Conservation (phyloP, 1,140 invertebrate genomes). For the Chelonus insularis region DNA sequence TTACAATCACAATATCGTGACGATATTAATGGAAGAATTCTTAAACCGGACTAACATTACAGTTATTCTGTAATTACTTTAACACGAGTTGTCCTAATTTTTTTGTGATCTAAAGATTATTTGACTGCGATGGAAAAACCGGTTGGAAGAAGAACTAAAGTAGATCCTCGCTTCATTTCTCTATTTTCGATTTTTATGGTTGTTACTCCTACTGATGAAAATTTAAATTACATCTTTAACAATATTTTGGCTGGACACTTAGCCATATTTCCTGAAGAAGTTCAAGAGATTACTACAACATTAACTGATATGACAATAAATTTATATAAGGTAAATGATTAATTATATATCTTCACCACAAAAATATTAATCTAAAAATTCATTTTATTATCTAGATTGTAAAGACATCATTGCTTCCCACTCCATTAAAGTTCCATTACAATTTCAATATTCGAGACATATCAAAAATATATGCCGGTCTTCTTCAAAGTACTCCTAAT, state of each 20-base stretch:
- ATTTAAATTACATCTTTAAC: conserved; percentile 80
- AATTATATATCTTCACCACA: background rate
- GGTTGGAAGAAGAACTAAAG: conserved; percentile 84
- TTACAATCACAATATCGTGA: no score
- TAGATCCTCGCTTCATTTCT: conserved; percentile 87
- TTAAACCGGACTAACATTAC: background rate
- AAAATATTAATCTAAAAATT: conserved; percentile 9
- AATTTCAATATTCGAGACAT: conserved; percentile 92
- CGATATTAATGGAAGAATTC: no score
- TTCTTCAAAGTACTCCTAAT: conserved; percentile 73
- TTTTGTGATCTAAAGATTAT: conserved; percentile 61
- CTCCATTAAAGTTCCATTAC: conserved; percentile 91
- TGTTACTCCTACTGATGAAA: conserved; percentile 75
- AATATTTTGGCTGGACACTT: conserved; percentile 82
- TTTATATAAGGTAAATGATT: conserved; percentile 72
- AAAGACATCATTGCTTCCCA: conserved; percentile 80
- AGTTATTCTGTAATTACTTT: no score
- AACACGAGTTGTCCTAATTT: no score
- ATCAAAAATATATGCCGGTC: conserved; percentile 77
- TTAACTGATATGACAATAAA: conserved; percentile 79
- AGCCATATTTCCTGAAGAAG: conserved; percentile 66
- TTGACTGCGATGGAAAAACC: conserved; percentile 81
- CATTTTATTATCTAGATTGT: conserved; percentile 66
- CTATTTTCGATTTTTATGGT: conserved; percentile 87
- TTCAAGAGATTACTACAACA: conserved; percentile 66